phyloP scores from a whole-genome alignment of 2,797 vertebrate genomes.

The Mastacembelus armatus region DNA sequence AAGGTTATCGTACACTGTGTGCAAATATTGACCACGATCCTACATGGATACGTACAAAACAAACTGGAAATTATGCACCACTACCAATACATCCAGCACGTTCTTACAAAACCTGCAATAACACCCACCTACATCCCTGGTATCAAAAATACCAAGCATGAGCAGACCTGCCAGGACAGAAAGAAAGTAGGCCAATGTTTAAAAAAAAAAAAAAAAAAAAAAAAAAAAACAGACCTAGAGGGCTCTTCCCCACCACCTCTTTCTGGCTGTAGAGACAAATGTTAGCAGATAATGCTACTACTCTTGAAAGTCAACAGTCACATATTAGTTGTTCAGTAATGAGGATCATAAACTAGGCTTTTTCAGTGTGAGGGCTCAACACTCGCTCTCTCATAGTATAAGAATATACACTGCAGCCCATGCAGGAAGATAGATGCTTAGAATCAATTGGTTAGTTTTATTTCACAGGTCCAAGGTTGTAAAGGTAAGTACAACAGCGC shows the following conservation, averaged over 20 bases:
- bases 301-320: not conserved
- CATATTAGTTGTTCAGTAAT: not conserved
- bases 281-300: not conserved
- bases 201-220: too few relatives aligned
- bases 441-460: constrained; percentile 8
- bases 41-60: not conserved
- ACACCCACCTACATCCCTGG: constrained; percentile 4
- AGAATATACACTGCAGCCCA: constrained; percentile 17
- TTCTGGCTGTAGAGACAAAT: not conserved
- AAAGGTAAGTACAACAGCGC: constrained; percentile 8
- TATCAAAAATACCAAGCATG: constrained; percentile 59
- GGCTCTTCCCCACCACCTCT: not conserved
- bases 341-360: not conserved
- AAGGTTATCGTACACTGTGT: too few relatives aligned
- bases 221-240: too few relatives aligned
- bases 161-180: constrained; percentile 57
- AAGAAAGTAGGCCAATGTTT: not conserved
- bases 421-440: constrained; percentile 2
- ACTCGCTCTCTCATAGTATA: too few relatives aligned
- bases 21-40: not conserved
- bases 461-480: constrained; percentile 17
- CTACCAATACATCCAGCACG: constrained; percentile 23
- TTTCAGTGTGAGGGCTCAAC: too few relatives aligned
- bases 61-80: constrained; percentile 11
- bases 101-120: constrained; percentile 48